Evolutionary conservation across 2,113 vertebrate species (phyloP), one percentile per base, ranked within the genome.

Genomic region (Arothron firmamentum): DNA sequence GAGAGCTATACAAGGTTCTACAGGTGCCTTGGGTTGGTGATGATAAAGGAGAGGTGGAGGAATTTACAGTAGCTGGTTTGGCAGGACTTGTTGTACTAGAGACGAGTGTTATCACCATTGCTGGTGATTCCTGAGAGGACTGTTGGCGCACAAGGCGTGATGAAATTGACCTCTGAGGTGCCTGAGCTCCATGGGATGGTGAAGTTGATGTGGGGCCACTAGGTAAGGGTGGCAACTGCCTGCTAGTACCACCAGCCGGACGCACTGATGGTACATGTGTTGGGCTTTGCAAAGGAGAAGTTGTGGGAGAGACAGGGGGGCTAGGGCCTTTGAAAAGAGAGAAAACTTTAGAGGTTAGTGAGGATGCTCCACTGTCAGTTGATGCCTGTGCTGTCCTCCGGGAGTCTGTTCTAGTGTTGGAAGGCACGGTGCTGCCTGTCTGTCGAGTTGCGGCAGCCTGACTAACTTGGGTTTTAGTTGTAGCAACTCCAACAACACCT

Each of bases 231-330:
- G 86, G 84, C 53, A 84, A 56, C 67, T 88, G 82, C 47, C 83
- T 82, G 38, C 82, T 60, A 45, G 71, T 66, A 45, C 56, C 41
- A 48, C 83, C 52, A 42, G 69, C 60, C 50, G 81, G 68, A 20
- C 75, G 77, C 5, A 81, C 55, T 17, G 86, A 84, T 17, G 87
- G 82, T 7, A 79, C 59, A 83, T 71, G 93, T 2, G 88, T 92
- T 68, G 94, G 94, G 73, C 95, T 96, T 83, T 96, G 93, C 1
- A 91, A 91, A 52, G 95, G 95, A 59, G 95, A 96, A 52, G 78
- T 42, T 8, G 88, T 86, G 1, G 95, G 94, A 0, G 96, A 96
- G 43, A 94, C 87, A 0, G 94, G 92, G 13, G 96, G 93, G 67
- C 95, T 98, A 52, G 95, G 86, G 58, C 91, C 89, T 77, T 92